Conservation (phyloP, 2,888 invertebrate genomes). For the Pristionchus mayeri region DNA sequence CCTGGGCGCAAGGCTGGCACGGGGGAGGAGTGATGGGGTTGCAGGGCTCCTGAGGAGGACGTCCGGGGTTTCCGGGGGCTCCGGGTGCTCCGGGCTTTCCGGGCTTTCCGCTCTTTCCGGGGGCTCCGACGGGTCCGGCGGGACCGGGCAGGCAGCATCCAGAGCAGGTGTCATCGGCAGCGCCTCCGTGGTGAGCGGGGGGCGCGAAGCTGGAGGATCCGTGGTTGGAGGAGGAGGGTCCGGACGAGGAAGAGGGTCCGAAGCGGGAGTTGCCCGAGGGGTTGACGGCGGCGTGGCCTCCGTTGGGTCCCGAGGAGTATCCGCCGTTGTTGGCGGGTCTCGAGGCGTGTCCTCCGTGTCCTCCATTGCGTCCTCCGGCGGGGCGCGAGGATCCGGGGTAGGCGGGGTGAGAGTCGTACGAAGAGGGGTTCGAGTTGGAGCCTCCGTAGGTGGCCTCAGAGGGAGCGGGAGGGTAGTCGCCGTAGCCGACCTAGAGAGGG, state of each 20-base stretch:
- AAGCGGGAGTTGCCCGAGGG: constrained; percentile 43
- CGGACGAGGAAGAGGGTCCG: constrained; percentile 26
- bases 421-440: not conserved
- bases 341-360: not conserved
- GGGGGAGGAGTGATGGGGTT: constrained; percentile 69
- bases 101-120: constrained; percentile 70
- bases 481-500: constrained; percentile 40
- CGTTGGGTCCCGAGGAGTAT: constrained; percentile 59
- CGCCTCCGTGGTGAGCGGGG: constrained; percentile 20
- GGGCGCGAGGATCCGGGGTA: constrained; percentile 37
- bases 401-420: constrained; percentile 25
- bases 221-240: constrained; percentile 18
- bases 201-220: not conserved
- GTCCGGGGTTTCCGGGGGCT: constrained; percentile 67
- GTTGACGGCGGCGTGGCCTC: constrained; percentile 32
- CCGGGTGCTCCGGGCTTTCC: constrained; percentile 69
- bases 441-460: constrained; percentile 33
- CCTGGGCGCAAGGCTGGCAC: constrained; percentile 69
- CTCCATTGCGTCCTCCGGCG: constrained; percentile 16
- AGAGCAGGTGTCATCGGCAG: constrained; percentile 63
- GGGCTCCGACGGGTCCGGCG: constrained; percentile 65
- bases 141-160: constrained; percentile 69
- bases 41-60: constrained; percentile 67
- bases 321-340: constrained; percentile 29
- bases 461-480: constrained; percentile 49